Conservation (phyloP, 2,797 vertebrate genomes). For the Momotus momota region DNA sequence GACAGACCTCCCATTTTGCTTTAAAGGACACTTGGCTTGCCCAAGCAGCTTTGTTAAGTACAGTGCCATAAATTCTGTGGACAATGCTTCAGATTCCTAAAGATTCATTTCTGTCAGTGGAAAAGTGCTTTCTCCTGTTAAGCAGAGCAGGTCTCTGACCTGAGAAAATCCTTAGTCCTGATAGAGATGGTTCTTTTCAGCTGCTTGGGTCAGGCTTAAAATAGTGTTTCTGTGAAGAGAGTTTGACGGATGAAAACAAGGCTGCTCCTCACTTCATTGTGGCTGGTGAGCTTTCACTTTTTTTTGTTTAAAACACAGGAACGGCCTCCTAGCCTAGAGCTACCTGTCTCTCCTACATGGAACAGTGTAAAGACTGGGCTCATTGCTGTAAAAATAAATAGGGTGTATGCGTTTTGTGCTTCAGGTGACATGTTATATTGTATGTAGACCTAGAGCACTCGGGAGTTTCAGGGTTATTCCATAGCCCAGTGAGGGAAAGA, state of each 20-base stretch:
- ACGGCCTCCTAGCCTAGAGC: neutral
- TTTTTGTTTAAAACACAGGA: neutral
- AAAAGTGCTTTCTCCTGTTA: slow-evolving; percentile 41
- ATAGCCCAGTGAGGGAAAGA: neutral
- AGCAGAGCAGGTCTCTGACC: slow-evolving; percentile 52
- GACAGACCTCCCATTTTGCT: neutral
- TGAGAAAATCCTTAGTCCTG: slow-evolving; percentile 63
- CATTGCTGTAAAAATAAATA: neutral
- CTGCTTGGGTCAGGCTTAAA: slow-evolving; percentile 45
- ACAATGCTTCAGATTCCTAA: neutral
- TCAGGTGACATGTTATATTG: neutral
- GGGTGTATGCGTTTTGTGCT: neutral
- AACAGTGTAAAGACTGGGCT: neutral
- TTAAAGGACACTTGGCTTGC: neutral
- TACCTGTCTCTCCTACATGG: neutral
- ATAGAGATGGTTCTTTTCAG: slow-evolving; percentile 44
- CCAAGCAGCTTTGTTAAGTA: slow-evolving; percentile 11
- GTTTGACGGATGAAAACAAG: neutral
- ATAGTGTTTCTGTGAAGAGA: slow-evolving; percentile 22
- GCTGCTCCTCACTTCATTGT: neutral
- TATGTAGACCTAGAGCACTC: neutral
- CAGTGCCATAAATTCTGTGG: neutral
- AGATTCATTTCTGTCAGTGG: slow-evolving; percentile 32
- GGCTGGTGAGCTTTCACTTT: neutral
- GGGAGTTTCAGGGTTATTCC: neutral